Base-by-base conservation (phyloP, 2,888 invertebrate species). In the Ectemnius cavifrons region DNA sequence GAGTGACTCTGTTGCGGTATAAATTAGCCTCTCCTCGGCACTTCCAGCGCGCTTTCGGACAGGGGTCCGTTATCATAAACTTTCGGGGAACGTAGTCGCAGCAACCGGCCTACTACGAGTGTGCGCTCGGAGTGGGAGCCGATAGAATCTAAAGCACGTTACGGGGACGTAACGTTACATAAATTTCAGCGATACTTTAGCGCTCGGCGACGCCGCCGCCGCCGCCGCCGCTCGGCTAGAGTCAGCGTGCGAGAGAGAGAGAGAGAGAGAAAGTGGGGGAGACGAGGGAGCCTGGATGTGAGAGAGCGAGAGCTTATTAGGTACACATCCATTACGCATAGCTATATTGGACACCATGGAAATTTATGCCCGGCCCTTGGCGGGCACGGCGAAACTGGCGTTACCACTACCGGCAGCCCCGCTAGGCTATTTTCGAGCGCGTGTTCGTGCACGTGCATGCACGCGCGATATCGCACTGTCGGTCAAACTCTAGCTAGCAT, bases 301-400 rank as follows among this genome's bases (percentile, higher is more conserved):
- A 37, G 37, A 37, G 37, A 37, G 37, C 37, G 37, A 37, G 37
- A 52, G 52, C 52, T 52, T 52, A 52, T 52, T 52, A 52, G 52
- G 52, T 52, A 52, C 52, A 52, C 52, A 52, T 52, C 52, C 52
- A 52, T 52, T 52, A 52, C 52, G 52, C 52, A 52, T 52, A 52
- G 52, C 52, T 52, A 52, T 52, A 52, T 52, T 52, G 52, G 52
- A 16, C 52, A 14, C 52, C 14, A 16, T 16, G 52, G n/a, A 52
- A 52, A 52, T 52, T 52, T 52, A 52, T 52, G 52, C 16, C 52
- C 52, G 52, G 52, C 52, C 52, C 52, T 16, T 16, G n/a, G 14
- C 16, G n/a, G n/a, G 14, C n/a, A 52, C n/a, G 52, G 52, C 52
- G 52, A 52, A 37, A 52, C 52, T 16, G 5, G 16, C 52, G 52